phyloP scores from a whole-genome alignment of 1,140 invertebrate species.

The Lysiphlebus fabarum region DNA sequence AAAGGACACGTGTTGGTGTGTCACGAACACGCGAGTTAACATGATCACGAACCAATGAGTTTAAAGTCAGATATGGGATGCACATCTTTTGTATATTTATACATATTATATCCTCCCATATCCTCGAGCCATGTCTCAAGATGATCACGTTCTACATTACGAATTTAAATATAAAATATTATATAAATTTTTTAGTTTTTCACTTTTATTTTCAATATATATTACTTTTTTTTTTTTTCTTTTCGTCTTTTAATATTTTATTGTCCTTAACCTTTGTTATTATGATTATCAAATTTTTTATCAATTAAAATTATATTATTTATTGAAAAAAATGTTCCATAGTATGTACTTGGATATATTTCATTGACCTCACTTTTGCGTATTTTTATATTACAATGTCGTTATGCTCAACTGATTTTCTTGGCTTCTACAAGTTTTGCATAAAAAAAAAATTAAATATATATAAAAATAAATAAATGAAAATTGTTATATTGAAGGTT shows the following conservation, averaged over 20 bases:
- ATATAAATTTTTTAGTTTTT: slow-evolving; percentile 1
- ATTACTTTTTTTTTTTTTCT: slow-evolving; percentile 6
- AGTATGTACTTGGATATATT: no score
- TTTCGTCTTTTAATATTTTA: slow-evolving; percentile 12
- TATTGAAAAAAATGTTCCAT: no score
- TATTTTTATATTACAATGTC: no score
- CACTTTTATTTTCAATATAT: not conserved
- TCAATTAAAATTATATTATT: no score
- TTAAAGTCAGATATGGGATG: slow-evolving; percentile 12
- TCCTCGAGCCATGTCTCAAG: slow-evolving; percentile 21
- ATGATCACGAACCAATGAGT: slow-evolving; percentile 26
- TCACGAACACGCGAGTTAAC: slow-evolving; percentile 25
- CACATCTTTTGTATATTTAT: slow-evolving; percentile 4
- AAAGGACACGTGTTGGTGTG: slow-evolving; percentile 22
- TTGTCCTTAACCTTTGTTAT: not conserved
- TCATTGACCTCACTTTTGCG: no score
- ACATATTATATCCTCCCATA: slow-evolving; percentile 15
- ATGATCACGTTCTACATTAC: slow-evolving; percentile 27
- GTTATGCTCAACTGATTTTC: no score
- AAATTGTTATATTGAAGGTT: no score
- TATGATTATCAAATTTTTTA: no score
- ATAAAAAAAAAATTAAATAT: no score
- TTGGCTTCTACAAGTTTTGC: no score
- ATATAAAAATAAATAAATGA: no score
- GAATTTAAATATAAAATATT: slow-evolving; percentile 9